Evolutionary conservation across 2,113 vertebrate species (phyloP).

Genomic region (Bufo gargarizans): DNA sequence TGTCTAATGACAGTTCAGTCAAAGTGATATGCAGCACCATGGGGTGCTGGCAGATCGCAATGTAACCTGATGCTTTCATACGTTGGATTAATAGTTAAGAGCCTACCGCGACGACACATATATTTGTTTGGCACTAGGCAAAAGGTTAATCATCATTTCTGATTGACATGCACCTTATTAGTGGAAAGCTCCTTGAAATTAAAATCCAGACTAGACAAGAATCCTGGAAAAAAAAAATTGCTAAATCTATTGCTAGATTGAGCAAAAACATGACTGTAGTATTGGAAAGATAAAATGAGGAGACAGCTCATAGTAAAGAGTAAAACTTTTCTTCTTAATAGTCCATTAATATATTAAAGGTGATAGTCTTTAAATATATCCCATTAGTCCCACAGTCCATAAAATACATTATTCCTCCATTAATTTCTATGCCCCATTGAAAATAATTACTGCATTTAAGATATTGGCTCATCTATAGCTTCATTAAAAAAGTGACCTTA

Average conservation of each 20-base stretch:
- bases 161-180: background rate
- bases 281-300: background rate
- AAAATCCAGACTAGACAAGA: background rate
- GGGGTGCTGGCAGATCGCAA: too few species aligned
- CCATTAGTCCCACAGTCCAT: background rate
- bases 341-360: background rate
- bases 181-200: background rate
- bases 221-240: background rate
- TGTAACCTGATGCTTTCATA: too few species aligned
- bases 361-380: background rate
- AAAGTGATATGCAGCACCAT: too few species aligned
- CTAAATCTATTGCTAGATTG: background rate
- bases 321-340: background rate
- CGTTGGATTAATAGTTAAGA: too few species aligned
- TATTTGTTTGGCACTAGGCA: too few species aligned
- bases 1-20: too few species aligned
- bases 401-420: background rate
- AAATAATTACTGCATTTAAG: slow-evolving; percentile 20
- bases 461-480: background rate
- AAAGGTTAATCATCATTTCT: too few species aligned
- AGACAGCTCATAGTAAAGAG: background rate
- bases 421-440: slow-evolving; percentile 16
- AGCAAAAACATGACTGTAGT: background rate
- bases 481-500: slow-evolving; percentile 13
- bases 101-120: too few species aligned